Base-by-base conservation (phyloP, 2,888 invertebrate species). In the Oithona nana region DNA sequence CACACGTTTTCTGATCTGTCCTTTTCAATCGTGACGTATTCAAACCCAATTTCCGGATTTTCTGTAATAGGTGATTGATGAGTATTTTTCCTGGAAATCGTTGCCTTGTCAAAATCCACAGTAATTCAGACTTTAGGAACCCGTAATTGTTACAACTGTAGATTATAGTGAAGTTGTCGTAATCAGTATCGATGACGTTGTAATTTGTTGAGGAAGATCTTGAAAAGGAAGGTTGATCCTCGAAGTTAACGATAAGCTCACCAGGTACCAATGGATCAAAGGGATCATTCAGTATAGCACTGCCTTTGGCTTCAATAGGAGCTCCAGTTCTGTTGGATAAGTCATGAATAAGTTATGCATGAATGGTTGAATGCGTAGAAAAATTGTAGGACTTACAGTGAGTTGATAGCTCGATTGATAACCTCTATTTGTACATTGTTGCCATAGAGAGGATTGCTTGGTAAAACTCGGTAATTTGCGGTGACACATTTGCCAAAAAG, bases 401-500 rank as follows among this genome's bases (percentile, higher is more conserved):
- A 26, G 48, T 59, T 60, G 13, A 49, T 57, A 26, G 64, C 61
- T 8, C n/a, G n/a, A 58, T 65, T 64, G 20, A 58, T 50, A 1
- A 65, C 64, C 8, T 58, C 57, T 49, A 65, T 64, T 20, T 54
- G 62, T 3, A 16, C 16, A 3, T 16, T 16, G 3, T 26, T 26
- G 26, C 73, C 74, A 66, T 75, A 78, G 68, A 71, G 75, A 67
- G 69, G 73, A 65, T 68, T 68, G 65, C 71, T 75, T 39, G 39
- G 39, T 11, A 16, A 6, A 6, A 39, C 6, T 16, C 8, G 16
- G 71, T 85, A 86, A 64, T 78, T 77, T 0, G 85, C 83, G 1
- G 81, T 81, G 60, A 84, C 80, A 70, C 86, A 87, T 69, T 81
- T 82, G 30, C 83, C 83, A 3, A 81, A 83, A 8, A 83, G 72